Evolutionary conservation across 2,888 invertebrate species (phyloP), one percentile per base, ranked within the genome.

Genomic region (Coecobrya sp.): DNA sequence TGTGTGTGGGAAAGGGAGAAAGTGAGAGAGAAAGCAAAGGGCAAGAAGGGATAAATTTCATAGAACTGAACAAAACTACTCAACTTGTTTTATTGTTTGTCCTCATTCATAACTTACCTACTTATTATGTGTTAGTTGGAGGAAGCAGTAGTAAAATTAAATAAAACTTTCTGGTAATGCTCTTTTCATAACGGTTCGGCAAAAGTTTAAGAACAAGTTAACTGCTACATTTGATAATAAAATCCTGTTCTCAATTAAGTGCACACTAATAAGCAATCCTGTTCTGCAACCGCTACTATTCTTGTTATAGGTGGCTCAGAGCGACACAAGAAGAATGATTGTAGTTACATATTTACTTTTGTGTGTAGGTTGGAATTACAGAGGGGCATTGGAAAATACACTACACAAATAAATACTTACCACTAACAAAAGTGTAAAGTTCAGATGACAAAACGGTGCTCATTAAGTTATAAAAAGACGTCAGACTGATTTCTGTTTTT

Each of bases 161-260:
- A 70, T 42, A 70, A 16, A 70, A 70, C 70, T 70, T 36, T 36
- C 36, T 36, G 7, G 7, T 70, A 70, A 70, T 70, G 30, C 42
- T 36, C 42, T 42, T 59, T 59, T 49, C 11, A 36, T 36, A 16
- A 70, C 36, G 7, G 70, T 68, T 68, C 22, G 25, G 22, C 25
- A n/a, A 70, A 70, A n/a, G 70, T 42, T 70, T 36, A 70, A 70
- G 42, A 70, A 68, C 7, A 25, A 30, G 68, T 62, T 62, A 68
- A 68, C 68, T 68, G 13, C 49, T 1, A n/a, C n/a, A 52, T 52
- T 16, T 52, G 36, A 36, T 36, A 36, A 36, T 13, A 10, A n/a
- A 49, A 13, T 49, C 1, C 1, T 1, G 70, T 36, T 10, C 36
- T 42, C 42, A 36, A 70, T 70, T 70, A n/a, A n/a, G n/a, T 36